Base-by-base conservation (phyloP, 2,888 invertebrate genomes). In the Anorthoa munda region DNA sequence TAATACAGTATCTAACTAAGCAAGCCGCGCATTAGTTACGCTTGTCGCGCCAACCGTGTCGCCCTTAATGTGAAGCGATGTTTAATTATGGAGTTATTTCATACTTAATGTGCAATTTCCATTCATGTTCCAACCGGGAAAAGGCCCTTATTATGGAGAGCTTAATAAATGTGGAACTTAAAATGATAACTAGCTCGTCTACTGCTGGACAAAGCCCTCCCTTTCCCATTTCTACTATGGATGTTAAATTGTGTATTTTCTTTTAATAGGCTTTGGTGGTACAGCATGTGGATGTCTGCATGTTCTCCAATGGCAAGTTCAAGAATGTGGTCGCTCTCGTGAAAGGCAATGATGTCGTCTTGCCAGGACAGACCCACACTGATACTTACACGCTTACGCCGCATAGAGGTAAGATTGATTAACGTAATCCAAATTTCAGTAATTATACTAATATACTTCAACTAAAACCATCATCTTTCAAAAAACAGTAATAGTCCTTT, bases 251-350 rank as follows among this genome's bases (percentile, higher is more conserved):
- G 13, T 56, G 1, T 65, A 0, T 51, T 61, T 71, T 76, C 48
- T 74, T 77, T 77, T 66, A 31, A 31, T 74, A 99, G 98, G 97
- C 98, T 9, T 97, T 98, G 90, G 97, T 98, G 72, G 98, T 99
- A 4, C 99, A 99, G 91, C 98, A 98, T 93, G 99, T 99, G 39
- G 98, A 99, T 91, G 99, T 99, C 1, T 99, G 99, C 94, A 99
- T 99, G 98, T 98, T 99, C 94, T 99, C 99, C 84, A 98, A 99
- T 89, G 99, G 99, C 0, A 99, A 99, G 94, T 99, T 99, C 96
- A 99, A 99, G 95, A 99, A 99, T 92, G 97, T 98, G n/a, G 98
- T 99, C 1, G 98, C 98, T 2, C 92, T 97, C 61, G 95, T 97
- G 13, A 93, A 90, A 88, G 97, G 92, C 60, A 96, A 97, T 75